These are phyloP conservation scores for Zenarchopterus dispar DNA, from an alignment of 2,797 vertebrate species.

Conservation along the genomic window DNA sequence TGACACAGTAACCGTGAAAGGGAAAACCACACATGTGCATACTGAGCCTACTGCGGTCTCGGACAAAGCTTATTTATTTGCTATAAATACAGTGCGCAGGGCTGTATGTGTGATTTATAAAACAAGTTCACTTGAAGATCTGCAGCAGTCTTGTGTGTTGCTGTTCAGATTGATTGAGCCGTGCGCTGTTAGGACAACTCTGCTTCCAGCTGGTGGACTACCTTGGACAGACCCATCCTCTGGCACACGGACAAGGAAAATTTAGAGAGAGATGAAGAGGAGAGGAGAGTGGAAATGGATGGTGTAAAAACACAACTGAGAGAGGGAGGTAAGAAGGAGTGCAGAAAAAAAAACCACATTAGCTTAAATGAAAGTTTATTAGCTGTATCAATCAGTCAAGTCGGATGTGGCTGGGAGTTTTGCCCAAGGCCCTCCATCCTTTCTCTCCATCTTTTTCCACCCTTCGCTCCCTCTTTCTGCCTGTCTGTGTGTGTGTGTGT, in stretches of 20 bases:
- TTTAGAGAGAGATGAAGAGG: slow-evolving; percentile 1
- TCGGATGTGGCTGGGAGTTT: slow-evolving; percentile 47
- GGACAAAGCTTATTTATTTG: slow-evolving; percentile 48
- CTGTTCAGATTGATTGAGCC: slow-evolving; percentile 69
- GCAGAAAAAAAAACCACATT: slow-evolving; percentile 58
- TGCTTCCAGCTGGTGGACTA: slow-evolving; percentile 65
- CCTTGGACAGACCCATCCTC: slow-evolving; percentile 34
- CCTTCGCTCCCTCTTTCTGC: slow-evolving; percentile 12
- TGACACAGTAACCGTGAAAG: slow-evolving; percentile 36
- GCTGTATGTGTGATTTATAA: slow-evolving; percentile 35
- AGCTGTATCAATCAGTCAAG: slow-evolving; percentile 79
- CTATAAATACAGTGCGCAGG: slow-evolving; percentile 43
- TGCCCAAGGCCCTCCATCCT: slow-evolving; percentile 60
- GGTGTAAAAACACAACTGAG: slow-evolving; percentile 10
- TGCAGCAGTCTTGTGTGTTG: slow-evolving; percentile 50
- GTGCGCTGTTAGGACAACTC: slow-evolving; percentile 54
- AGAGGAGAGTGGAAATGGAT: slow-evolving; percentile 13
- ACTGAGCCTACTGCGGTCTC: slow-evolving; percentile 43
- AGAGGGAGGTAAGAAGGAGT: slow-evolving; percentile 5
- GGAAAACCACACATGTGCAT: slow-evolving; percentile 25
- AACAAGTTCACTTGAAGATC: slow-evolving; percentile 33
- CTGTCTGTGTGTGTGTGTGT: slow-evolving; percentile 30
- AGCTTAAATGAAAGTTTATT: slow-evolving; percentile 84
- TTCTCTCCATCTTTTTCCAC: slow-evolving; percentile 41
- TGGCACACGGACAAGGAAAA: neutral